phyloP scores from a whole-genome alignment of 2,888 invertebrate species.

The Lamellibrachia columna region DNA sequence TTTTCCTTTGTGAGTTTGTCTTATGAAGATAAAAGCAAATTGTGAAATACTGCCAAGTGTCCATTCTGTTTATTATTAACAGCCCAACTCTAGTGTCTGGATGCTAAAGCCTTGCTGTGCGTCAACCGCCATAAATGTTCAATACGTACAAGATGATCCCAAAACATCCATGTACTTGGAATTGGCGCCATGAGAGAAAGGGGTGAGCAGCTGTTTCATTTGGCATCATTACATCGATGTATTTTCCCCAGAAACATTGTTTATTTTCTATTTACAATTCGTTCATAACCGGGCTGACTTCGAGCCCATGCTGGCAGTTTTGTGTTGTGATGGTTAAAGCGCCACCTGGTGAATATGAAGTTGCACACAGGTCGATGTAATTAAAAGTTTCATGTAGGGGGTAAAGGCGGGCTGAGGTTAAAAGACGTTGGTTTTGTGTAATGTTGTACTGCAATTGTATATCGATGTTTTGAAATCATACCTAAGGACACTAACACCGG shows the following conservation, averaged over 20 bases:
- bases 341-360: no score
- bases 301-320: no score
- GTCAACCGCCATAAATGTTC: not conserved
- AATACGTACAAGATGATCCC: not conserved
- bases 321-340: no score
- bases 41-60: not conserved
- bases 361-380: no score
- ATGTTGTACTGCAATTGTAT: not conserved
- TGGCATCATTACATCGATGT: no score
- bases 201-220: not conserved
- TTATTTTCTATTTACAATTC: not conserved
- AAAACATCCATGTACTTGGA: not conserved
- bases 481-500: not conserved
- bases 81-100: not conserved
- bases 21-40: conserved; percentile 1
- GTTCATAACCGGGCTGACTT: not conserved
- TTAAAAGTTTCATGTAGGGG: no score
- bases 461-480: not conserved
- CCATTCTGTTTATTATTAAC: not conserved
- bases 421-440: not conserved
- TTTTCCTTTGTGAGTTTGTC: conserved; percentile 8
- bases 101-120: not conserved
- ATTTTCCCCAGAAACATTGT: not conserved
- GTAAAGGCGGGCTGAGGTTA: no score
- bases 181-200: not conserved